Conservation (phyloP, 2,888 invertebrate species). For the Strigamia transsilvanica region DNA sequence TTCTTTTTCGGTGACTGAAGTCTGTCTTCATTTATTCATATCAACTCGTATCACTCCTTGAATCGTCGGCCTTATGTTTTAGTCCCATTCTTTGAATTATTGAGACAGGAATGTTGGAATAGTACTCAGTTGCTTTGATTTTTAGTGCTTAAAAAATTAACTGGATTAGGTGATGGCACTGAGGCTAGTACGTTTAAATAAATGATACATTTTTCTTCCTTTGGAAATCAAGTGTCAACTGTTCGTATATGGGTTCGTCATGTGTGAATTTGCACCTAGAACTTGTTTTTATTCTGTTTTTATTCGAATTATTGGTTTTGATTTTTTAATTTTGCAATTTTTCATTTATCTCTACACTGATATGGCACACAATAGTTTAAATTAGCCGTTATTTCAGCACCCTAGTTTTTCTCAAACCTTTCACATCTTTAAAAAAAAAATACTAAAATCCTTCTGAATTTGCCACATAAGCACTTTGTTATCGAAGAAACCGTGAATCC, state of each 20-base stretch:
- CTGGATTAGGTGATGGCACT: neutral
- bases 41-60: neutral
- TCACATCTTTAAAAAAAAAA: neutral
- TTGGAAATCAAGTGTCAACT: too few species aligned
- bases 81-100: conserved; percentile 3
- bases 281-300: too few species aligned
- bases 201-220: neutral
- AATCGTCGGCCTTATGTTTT: neutral
- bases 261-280: too few species aligned
- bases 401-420: neutral
- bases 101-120: neutral
- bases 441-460: neutral
- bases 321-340: too few species aligned
- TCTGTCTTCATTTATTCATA: conserved; percentile 25
- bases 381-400: too few species aligned
- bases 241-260: too few species aligned
- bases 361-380: too few species aligned
- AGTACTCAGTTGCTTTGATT: neutral
- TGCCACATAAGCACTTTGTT: neutral
- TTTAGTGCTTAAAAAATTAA: neutral
- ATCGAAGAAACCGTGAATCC: neutral
- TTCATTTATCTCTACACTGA: too few species aligned
- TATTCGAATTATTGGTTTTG: too few species aligned
- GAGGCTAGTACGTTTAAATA: neutral
- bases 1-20: neutral